Evolutionary conservation across 2,888 invertebrate genomes (phyloP), one percentile per base, ranked within the genome.

Genomic region (Ernsta delagoae): DNA sequence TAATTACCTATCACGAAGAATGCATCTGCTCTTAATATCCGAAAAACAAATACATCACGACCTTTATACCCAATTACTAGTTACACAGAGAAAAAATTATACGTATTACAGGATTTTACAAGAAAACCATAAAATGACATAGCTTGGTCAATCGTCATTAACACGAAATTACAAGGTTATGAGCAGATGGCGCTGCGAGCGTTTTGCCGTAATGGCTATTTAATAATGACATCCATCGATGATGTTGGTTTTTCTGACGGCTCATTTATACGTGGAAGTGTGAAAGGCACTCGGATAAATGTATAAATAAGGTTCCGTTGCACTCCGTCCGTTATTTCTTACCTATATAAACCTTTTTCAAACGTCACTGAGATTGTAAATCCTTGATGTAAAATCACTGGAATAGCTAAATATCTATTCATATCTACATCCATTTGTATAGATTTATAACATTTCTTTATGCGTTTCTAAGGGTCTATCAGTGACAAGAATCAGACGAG

Each of bases 221-320:
- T 77, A 79, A 81, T 80, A 78, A 79, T 78, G 74, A 73, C 75
- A 75, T 76, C 76, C 75, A 73, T 74, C 72, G 73, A 74, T 78
- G 73, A 76, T 77, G 77, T 78, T 78, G 75, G 76, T 78, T 75
- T 78, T 72, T 73, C 74, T 74, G 74, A 77, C 75, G 73, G 77
- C 75, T 75, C 77, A 75, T 76, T 75, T 74, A 74, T 70, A 69
- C 74, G 73, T 71, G 72, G 70, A 69, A 72, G 72, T 70, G 72
- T 71, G 65, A 62, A 66, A 72, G 69, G 71, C 65, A 71, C 71
- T 73, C 62, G 31, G 53, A 45, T 45, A 60, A 60, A 60, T 31
- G 16, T 43, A 56, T 43, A 3, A 56, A 56, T 43, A 3, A 56
- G 56, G 56, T 56, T 56, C 64, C 64, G 56, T 64, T 64, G 64